Percentiles rank a stretch among this genome's conserved stretches.
Evolutionary conservation across 1,140 invertebrate species (phyloP).

Genomic region (Asobara japonica): DNA sequence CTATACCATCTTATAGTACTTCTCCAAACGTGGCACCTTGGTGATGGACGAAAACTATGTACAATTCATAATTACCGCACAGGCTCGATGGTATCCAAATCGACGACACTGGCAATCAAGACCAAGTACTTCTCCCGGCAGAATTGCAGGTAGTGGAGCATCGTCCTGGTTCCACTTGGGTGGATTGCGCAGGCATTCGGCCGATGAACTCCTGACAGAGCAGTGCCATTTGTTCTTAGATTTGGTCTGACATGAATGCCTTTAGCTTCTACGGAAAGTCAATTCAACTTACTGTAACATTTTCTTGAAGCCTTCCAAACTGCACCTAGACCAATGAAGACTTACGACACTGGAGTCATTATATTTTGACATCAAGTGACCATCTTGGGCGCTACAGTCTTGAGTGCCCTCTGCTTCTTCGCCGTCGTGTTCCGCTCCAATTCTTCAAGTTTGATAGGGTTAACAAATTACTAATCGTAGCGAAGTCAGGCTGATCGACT

Average conservation of each 20-base stretch:
- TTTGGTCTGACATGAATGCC: no score
- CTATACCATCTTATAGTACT: no score
- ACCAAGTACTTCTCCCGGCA: neutral
- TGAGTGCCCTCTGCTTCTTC: neutral
- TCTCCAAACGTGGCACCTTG: no score
- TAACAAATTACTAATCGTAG: neutral
- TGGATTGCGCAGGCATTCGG: neutral
- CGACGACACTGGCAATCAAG: neutral
- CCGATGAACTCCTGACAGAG: neutral
- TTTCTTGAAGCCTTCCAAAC: neutral
- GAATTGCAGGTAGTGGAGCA: neutral
- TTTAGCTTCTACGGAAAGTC: neutral
- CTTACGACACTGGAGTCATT: neutral
- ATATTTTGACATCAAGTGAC: neutral
- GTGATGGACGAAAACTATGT: no score
- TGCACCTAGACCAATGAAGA: neutral
- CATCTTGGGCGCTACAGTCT: neutral
- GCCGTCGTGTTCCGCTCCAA: neutral
- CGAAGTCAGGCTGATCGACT: neutral
- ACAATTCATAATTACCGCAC: no score
- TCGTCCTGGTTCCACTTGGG: neutral
- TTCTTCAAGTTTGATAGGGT: neutral
- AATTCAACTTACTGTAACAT: neutral
- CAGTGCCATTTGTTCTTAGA: neutral
- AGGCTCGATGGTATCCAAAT: neutral